phyloP scores from a whole-genome alignment of 2,113 vertebrate species.

The Phylloscopus trochilus region DNA sequence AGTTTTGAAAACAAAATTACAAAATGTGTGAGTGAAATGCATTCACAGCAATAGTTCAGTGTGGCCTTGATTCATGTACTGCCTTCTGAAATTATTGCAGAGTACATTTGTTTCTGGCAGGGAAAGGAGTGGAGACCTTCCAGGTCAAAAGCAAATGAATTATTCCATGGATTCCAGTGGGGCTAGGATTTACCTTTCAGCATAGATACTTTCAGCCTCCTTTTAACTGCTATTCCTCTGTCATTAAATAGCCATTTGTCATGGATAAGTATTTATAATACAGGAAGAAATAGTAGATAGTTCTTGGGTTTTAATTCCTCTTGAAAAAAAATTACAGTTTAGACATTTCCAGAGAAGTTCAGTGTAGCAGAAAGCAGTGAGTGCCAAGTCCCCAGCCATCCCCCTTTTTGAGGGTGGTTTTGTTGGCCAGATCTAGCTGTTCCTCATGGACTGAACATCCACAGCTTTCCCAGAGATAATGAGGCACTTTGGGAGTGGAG shows the following conservation, averaged over 20 bases:
- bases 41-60: neutral
- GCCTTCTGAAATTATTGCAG: neutral
- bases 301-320: neutral
- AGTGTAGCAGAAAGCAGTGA: neutral
- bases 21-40: neutral
- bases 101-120: neutral
- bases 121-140: neutral
- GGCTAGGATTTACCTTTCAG: neutral
- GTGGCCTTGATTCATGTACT: neutral
- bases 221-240: neutral
- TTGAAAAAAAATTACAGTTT: neutral
- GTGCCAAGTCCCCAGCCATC: neutral
- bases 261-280: neutral
- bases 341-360: neutral
- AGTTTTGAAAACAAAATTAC: neutral
- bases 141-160: neutral
- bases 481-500: accelerated
- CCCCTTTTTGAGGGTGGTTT: neutral
- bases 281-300: neutral
- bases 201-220: neutral
- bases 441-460: neutral
- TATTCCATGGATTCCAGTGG: neutral
- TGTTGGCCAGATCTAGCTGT: neutral
- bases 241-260: neutral
- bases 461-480: neutral